Evolutionary conservation across 2,797 vertebrate genomes (phyloP).

Genomic region (Serranus cabrilla): DNA sequence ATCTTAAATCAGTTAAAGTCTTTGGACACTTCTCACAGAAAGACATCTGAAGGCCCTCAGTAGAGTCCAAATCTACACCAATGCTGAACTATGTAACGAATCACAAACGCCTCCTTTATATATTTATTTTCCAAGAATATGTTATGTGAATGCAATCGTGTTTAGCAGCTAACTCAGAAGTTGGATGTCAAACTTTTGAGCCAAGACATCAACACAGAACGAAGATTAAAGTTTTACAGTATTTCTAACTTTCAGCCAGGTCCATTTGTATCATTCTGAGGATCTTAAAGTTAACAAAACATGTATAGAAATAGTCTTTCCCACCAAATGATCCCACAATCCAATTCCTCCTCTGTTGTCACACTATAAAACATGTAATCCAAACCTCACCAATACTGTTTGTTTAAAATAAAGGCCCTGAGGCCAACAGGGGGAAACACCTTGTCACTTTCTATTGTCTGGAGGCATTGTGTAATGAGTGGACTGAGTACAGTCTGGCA

Average conservation of each 20-base stretch:
- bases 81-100: neutral
- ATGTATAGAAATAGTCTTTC: neutral
- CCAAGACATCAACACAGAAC: slow-evolving; percentile 2
- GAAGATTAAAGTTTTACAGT: neutral
- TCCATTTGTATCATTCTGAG: neutral
- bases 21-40: neutral
- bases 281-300: neutral
- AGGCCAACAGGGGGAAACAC: slow-evolving; percentile 10
- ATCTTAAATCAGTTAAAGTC: slow-evolving; percentile 22
- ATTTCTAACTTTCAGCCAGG: neutral
- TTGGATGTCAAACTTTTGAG: neutral
- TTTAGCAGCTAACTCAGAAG: neutral
- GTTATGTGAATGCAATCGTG: neutral
- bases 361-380: too few relatives aligned
- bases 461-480: neutral
- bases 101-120: neutral
- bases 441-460: slow-evolving; percentile 13
- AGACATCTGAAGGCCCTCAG: neutral
- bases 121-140: slow-evolving; percentile 9
- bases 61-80: neutral
- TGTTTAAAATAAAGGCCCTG: neutral
- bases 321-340: neutral
- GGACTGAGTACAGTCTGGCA: slow-evolving; percentile 57
- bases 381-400: neutral
- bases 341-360: too few relatives aligned